A percentile compares a stretch with the other conserved stretches of the same genome.
Evolutionary conservation across 1,140 invertebrate genomes (phyloP).

Genomic region (Teleopsis dalmanni): DNA sequence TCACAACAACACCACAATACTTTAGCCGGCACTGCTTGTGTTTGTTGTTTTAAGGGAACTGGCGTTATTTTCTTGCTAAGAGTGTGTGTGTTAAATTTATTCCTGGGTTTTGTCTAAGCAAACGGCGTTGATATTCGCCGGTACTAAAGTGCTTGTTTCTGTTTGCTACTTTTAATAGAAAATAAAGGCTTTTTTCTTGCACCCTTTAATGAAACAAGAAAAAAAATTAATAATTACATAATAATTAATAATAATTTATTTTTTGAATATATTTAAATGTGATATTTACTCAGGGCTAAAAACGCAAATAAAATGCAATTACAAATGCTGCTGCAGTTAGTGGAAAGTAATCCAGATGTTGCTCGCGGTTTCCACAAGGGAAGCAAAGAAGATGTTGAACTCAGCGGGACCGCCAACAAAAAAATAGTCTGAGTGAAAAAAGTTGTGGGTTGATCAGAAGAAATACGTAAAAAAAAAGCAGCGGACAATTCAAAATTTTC

Average conservation of each 20-base stretch:
- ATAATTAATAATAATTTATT: neutral
- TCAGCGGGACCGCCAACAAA: neutral
- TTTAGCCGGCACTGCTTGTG: no score
- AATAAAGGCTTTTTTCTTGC: neutral
- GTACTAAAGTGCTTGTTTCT: no score
- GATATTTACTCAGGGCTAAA: constrained; percentile 1
- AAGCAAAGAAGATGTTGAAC: neutral
- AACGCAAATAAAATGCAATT: neutral
- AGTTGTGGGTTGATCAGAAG: constrained; percentile 1
- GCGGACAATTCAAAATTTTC: constrained; percentile 1
- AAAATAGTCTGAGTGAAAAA: constrained; percentile 1
- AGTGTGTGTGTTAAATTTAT: no score
- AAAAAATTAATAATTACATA: neutral
- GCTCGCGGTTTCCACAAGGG: neutral
- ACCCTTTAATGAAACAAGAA: neutral
- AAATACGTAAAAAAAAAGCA: no score
- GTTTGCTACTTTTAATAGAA: no score
- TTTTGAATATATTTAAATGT: no score
- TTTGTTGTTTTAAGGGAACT: no score
- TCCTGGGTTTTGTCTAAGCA: no score
- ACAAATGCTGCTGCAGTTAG: neutral
- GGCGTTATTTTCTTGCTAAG: no score
- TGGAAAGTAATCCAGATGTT: neutral
- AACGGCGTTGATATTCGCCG: no score
- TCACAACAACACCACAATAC: no score